Conservation (phyloP, 2,888 invertebrate genomes). For the Caenorhabditis sinica region DNA sequence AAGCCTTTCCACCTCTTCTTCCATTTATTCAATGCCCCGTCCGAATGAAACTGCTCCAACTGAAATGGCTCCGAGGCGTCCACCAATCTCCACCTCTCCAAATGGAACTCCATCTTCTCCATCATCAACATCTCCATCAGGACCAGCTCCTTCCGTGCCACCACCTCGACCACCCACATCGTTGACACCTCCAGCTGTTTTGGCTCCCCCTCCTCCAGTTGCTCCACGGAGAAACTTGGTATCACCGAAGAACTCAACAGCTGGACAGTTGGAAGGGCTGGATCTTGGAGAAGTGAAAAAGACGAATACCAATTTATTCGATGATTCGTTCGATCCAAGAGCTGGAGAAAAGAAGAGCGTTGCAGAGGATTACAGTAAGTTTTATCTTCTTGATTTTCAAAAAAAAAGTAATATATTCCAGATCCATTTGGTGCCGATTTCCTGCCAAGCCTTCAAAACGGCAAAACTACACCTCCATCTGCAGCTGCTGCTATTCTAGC, state of each 20-base stretch:
- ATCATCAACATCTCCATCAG: constrained; percentile 61
- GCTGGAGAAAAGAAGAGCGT: constrained; percentile 88
- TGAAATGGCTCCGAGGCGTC: constrained; percentile 59
- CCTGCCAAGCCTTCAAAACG: constrained; percentile 45
- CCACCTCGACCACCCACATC: constrained; percentile 65
- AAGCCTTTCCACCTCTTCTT: constrained; percentile 31
- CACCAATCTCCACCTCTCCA: constrained; percentile 42
- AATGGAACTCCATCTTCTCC: constrained; percentile 34
- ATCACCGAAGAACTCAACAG: constrained; percentile 51
- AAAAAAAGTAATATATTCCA: constrained; percentile 5
- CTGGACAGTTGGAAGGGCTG: constrained; percentile 55
- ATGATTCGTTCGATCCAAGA: constrained; percentile 90
- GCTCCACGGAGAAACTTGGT: constrained; percentile 66
- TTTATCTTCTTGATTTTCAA: not conserved
- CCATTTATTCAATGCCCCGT: constrained; percentile 58
- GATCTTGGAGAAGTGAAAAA: constrained; percentile 85
- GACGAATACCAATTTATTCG: constrained; percentile 73
- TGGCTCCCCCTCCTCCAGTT: constrained; percentile 70
- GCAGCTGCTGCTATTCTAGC: constrained; percentile 51
- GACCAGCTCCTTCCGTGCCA: constrained; percentile 66
- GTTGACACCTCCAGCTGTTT: constrained; percentile 56
- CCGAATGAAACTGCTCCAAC: constrained; percentile 56
- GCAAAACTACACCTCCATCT: constrained; percentile 36
- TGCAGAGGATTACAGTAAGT: constrained; percentile 60
- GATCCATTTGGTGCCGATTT: constrained; percentile 74